Evolutionary conservation across 2,797 vertebrate genomes (phyloP).

Genomic region (Pristis pectinata): DNA sequence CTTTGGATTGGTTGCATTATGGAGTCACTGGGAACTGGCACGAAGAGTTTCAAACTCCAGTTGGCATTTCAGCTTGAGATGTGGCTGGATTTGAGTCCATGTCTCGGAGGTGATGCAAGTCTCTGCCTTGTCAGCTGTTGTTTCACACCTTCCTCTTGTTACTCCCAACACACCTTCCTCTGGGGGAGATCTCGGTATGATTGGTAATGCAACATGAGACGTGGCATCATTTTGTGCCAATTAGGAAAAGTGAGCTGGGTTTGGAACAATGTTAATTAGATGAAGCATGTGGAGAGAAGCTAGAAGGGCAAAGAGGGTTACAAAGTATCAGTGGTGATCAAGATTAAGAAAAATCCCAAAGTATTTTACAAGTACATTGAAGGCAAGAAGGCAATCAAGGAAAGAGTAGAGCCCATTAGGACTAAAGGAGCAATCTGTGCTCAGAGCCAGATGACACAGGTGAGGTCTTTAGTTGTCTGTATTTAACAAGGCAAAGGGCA

Average conservation of each 20-base stretch:
- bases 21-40: not conserved
- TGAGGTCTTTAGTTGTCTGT: too few species aligned
- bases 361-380: too few species aligned
- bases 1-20: not conserved
- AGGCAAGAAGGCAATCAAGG: too few species aligned
- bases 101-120: not conserved
- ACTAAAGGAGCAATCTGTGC: too few species aligned
- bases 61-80: not conserved
- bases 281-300: too few species aligned
- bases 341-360: too few species aligned
- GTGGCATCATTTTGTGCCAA: not conserved
- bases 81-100: not conserved
- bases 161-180: not conserved
- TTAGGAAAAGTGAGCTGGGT: not conserved
- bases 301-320: too few species aligned
- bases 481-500: too few species aligned
- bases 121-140: not conserved
- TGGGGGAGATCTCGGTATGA: not conserved
- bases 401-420: too few species aligned
- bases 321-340: too few species aligned
- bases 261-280: not conserved
- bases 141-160: not conserved
- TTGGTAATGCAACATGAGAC: not conserved
- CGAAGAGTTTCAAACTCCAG: not conserved
- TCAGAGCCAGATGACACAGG: too few species aligned